A percentile compares a stretch with the other conserved stretches of the same genome.
phyloP scores from a whole-genome alignment of 2,888 invertebrate species.

The Heliconius ethilla region DNA sequence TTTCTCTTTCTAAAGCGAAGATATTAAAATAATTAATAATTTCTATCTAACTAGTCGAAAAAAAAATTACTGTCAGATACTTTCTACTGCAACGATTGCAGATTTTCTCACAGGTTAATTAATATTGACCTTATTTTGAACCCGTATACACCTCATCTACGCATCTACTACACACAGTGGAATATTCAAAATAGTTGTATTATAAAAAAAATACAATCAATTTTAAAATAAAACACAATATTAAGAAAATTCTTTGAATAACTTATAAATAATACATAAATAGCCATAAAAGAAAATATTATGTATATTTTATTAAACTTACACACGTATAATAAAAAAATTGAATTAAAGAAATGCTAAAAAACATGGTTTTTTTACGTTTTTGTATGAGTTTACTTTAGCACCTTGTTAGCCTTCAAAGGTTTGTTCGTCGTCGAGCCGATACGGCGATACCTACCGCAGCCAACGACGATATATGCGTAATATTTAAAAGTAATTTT shows the following conservation, averaged over 20 bases:
- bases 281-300: not conserved
- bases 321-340: conserved; percentile 5
- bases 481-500: conserved; percentile 29
- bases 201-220: not conserved
- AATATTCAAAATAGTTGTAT: not conserved
- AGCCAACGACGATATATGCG: conserved; percentile 47
- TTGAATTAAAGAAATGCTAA: conserved; percentile 39
- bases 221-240: not conserved
- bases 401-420: conserved; percentile 75
- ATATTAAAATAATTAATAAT: not conserved
- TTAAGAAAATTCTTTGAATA: not conserved
- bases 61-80: too few species aligned
- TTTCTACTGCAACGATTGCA: not conserved
- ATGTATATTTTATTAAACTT: not conserved
- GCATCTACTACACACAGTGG: too few species aligned
- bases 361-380: conserved; percentile 61
- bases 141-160: not conserved
- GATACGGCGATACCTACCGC: conserved; percentile 66
- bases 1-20: not conserved
- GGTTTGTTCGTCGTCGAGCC: conserved; percentile 52
- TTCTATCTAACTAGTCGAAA: too few species aligned
- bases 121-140: not conserved
- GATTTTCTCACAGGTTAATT: not conserved
- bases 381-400: conserved; percentile 73
- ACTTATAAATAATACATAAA: not conserved